Evolutionary conservation across 2,888 invertebrate species (phyloP), one percentile per base, ranked within the genome.

Genomic region (Branchipolynoe longqiensis): DNA sequence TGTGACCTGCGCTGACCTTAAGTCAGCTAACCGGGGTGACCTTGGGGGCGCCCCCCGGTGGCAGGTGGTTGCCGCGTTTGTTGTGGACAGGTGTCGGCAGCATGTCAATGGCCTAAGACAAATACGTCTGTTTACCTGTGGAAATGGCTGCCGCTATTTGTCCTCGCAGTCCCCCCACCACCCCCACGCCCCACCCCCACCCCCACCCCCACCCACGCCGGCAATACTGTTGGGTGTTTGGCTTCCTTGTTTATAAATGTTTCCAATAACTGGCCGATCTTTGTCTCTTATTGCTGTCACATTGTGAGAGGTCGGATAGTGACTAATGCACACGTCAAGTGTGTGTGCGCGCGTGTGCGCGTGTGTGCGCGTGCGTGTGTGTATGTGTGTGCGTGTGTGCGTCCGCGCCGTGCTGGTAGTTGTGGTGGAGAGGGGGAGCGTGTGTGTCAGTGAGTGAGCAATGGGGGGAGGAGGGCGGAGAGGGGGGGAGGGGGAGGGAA

Each of bases 51-150:
- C 33, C 69, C 69, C 25, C 25, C 36, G 38, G 36, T n/a, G 69
- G 69, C 69, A 69, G 69, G 69, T 69, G 69, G 69, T 38, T 69
- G 36, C 38, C 36, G 38, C 36, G 69, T 69, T 69, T 69, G 69
- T 69, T 69, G 69, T n/a, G 36, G 69, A 69, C 69, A 69, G 69
- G 69, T 69, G 69, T 69, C 69, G 8, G 12, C 2, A 25, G 22
- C 58, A 58, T 69, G 69, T 69, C 69, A 33, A 69, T 38, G 12
- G 69, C 36, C n/a, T 69, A 38, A 69, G 69, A 69, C 69, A 69
- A 69, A 36, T n/a, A 33, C 36, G 22, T 14, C 1, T 69, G 69
- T 69, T 69, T 69, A 69, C 69, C 69, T 38, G 69, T 33, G 69
- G 69, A 69, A 69, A 69, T 69, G n/a, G n/a, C n/a, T 69, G 38